phyloP scores from a whole-genome alignment of 2,113 vertebrate species.

The Gopherus flavomarginatus region DNA sequence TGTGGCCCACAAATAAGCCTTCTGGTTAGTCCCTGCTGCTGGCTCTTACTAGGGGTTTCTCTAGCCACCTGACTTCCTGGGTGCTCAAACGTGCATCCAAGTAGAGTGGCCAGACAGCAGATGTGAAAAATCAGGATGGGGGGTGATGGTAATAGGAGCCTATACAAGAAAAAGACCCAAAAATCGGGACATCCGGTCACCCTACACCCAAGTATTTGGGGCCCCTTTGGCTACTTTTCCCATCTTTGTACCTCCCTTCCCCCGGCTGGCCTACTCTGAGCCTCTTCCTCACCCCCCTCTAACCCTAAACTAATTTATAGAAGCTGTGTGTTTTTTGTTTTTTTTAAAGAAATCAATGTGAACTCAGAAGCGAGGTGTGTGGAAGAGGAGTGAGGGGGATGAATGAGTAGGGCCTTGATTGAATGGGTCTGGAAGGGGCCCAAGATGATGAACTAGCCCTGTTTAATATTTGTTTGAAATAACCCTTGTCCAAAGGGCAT shows the following conservation, averaged over 20 bases:
- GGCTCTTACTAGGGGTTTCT: not conserved
- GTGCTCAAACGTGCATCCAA: not conserved
- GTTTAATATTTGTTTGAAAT: not conserved
- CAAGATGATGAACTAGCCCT: fast-evolving
- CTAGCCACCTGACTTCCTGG: not conserved
- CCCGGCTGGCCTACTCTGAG: not conserved
- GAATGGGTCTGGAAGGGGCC: not conserved
- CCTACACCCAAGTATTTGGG: not conserved
- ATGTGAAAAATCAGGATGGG: too few relatives aligned
- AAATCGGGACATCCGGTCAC: too few relatives aligned
- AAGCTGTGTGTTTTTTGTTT: not conserved
- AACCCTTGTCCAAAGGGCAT: not conserved
- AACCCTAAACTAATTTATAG: not conserved
- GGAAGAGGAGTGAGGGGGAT: not conserved
- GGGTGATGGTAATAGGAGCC: too few relatives aligned
- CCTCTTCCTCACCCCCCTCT: not conserved
- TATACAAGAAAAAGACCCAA: too few relatives aligned
- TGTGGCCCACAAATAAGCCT: not conserved
- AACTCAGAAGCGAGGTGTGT: fast-evolving
- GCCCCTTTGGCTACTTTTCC: not conserved
- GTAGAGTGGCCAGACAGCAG: too few relatives aligned
- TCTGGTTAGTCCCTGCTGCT: not conserved
- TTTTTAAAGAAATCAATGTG: fast-evolving
- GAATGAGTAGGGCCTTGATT: not conserved
- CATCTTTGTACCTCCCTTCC: not conserved